Conservation (phyloP, 2,888 invertebrate genomes). For the Labia minor region DNA sequence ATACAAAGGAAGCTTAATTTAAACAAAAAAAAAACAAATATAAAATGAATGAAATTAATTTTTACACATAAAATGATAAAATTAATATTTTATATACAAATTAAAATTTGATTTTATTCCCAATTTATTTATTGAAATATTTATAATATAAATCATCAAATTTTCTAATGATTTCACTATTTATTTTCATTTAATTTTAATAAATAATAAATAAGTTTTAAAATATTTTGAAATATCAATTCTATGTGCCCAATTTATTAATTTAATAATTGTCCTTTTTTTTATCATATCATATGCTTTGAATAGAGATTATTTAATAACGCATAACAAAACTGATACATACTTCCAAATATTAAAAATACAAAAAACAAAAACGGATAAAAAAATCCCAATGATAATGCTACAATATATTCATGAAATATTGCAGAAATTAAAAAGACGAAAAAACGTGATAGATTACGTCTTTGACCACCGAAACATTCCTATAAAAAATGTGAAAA, state of each 20-base stretch:
- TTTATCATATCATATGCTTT: too few species aligned
- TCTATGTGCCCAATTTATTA: too few species aligned
- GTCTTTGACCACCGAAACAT: slow-evolving; percentile 38
- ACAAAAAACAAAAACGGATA: slow-evolving; percentile 73
- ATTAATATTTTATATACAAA: too few species aligned
- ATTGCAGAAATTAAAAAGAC: slow-evolving; percentile 74
- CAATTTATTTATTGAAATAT: neutral
- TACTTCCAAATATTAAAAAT: slow-evolving; percentile 57
- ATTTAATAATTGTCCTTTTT: too few species aligned
- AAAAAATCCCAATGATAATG: slow-evolving; percentile 69
- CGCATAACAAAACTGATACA: too few species aligned
- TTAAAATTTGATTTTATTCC: too few species aligned
- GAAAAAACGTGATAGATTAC: slow-evolving; percentile 43
- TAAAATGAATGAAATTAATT: neutral
- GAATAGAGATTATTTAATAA: too few species aligned
- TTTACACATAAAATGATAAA: neutral
- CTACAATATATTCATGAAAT: slow-evolving; percentile 79
- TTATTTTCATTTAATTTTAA: too few species aligned
- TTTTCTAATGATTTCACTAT: neutral
- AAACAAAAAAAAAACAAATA: slow-evolving; percentile 19
- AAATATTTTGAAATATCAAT: too few species aligned
- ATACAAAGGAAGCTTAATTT: slow-evolving; percentile 33
- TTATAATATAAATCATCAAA: neutral
- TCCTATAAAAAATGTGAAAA: slow-evolving; percentile 32
- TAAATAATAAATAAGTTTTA: too few species aligned